Base-by-base conservation (phyloP, 2,888 invertebrate genomes). In the Napeogenes sylphis region DNA sequence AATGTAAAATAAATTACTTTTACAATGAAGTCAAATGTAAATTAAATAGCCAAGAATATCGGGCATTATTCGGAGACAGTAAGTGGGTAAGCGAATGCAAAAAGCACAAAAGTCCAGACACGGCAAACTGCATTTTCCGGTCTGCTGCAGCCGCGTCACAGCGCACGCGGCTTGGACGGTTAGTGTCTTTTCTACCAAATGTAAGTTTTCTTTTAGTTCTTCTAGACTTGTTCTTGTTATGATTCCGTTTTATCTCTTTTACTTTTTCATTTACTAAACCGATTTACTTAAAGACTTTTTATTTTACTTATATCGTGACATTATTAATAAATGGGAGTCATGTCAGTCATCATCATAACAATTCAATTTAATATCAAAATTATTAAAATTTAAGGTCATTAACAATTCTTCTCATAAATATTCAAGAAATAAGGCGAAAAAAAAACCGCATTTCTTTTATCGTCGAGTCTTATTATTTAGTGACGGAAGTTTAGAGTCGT, bases 381-480 rank as follows among this genome's bases (percentile, higher is more conserved):
- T 51, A 51, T 51, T 51, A 21, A 30, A 51, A 51, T 51, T 51
- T 51, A 21, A 51, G 30, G 10, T 51, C 51, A 51, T 51, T 51
- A 30, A 51, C 51, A 51, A 30, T 30, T 12, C 51, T 51, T 10
- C 30, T 21, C 30, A 51, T 51, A 51, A 51, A 51, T 51, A 51
- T 51, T 51, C 30, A 51, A 51, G 30, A 12, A 42, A 10, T 6
- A 30, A 30, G 30, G 6, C 21, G 30, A 51, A 51, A 30, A 12
- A 51, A 51, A 51, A 51, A 21, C 51, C 51, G 51, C 12, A 51
- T 80, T 78, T 75, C 75, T 78, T 77, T 81, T 82, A 82, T 84
- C 83, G 80, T 75, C 70, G 72, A 70, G 73, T 75, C 79, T 82
- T 80, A 82, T 82, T 81, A 80, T 79, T 80, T 79, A 79, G 69